A percentile compares a stretch with the other conserved stretches of the same genome.
These are phyloP conservation scores for Drosophila mauritiana DNA, from an alignment of 1,140 invertebrate genomes.

Conservation along the genomic window DNA sequence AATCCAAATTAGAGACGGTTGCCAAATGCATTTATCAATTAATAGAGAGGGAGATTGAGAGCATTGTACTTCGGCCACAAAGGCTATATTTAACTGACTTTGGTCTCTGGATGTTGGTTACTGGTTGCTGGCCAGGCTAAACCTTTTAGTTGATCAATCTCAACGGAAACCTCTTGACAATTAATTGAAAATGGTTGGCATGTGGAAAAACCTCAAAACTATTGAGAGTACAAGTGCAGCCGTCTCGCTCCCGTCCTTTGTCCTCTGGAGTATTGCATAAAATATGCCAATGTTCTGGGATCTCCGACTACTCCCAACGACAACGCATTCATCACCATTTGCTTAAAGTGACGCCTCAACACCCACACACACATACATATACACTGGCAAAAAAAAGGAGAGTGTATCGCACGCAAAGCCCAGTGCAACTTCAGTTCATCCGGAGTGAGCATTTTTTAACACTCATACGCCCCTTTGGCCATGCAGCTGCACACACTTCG, in stretches of 20 bases:
- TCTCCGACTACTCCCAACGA: conserved; percentile 42
- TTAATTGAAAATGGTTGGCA: conserved; percentile 44
- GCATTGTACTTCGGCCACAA: conserved; percentile 18
- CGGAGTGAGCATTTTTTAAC: conserved; percentile 81
- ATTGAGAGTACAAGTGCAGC: conserved; percentile 22
- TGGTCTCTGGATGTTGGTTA: conserved; percentile 2
- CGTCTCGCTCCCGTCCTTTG: conserved; percentile 31
- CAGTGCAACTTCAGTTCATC: conserved; percentile 71
- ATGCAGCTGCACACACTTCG: conserved; percentile 40
- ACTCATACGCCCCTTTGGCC: conserved; percentile 77
- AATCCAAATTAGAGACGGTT: conserved; percentile 40
- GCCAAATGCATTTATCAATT: conserved; percentile 30
- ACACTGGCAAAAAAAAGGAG: conserved; percentile 20
- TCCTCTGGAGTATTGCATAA: conserved; percentile 65
- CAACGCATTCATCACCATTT: conserved; percentile 79
- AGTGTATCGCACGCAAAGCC: conserved; percentile 32
- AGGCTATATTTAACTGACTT: conserved; percentile 24
- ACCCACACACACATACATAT: conserved; percentile 3
- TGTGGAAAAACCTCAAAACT: conserved; percentile 42
- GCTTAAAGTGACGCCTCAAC: conserved; percentile 72
- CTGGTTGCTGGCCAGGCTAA: conserved; percentile 10
- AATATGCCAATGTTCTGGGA: conserved; percentile 72
- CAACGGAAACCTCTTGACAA: conserved; percentile 33
- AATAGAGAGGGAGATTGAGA: conserved; percentile 13
- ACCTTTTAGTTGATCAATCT: conserved; percentile 45